Evolutionary conservation across 2,113 vertebrate genomes (phyloP), one percentile per base, ranked within the genome.

Genomic region (Callochromis pleurospilus): DNA sequence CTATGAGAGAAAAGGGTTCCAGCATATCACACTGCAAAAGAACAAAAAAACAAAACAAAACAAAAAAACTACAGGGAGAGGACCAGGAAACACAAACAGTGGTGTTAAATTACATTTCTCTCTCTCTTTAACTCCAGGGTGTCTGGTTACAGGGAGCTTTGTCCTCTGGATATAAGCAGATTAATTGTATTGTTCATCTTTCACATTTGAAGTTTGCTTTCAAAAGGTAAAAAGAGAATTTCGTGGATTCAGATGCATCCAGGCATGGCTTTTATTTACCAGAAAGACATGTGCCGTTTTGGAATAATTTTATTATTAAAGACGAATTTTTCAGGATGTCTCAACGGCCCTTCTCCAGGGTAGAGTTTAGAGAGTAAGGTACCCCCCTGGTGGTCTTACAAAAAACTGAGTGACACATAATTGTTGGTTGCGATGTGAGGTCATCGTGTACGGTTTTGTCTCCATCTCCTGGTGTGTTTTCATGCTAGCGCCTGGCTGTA

Each of bases 391-490:
- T 80, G 90, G 79, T 79, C 29, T 5, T 3, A 42, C 2, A 17
- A 40, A 24, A 79, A 88, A 90, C 80, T 53, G 17, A 2, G 11
- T 38, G 33, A 65, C 36, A 77, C 9, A 19, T 55, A 5, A 3
- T 29, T 19, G 13, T 1, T 13, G 3, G 5, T 9, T 9, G 19
- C 29, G 51, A 33, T 19, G 70, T 49, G 24, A 42, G 4, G 9
- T 65, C 19, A 40, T 33, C 14, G 53, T 4, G 5, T 77, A 4
- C 75, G 36, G 70, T 36, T 91, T 81, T 90, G 87, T 87, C 90
- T 83, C 83, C 91, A 94, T 86, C 94, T 91, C 6, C 40, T 87
- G 86, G 90, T 73, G 12, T 38, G 4, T 47, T 45, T 40, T 55
- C 12, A 26, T 21, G 73, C 12, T 40, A 10, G 6, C 9, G 5